phyloP scores from a whole-genome alignment of 2,888 invertebrate species.

The Notodonta dromedarius region DNA sequence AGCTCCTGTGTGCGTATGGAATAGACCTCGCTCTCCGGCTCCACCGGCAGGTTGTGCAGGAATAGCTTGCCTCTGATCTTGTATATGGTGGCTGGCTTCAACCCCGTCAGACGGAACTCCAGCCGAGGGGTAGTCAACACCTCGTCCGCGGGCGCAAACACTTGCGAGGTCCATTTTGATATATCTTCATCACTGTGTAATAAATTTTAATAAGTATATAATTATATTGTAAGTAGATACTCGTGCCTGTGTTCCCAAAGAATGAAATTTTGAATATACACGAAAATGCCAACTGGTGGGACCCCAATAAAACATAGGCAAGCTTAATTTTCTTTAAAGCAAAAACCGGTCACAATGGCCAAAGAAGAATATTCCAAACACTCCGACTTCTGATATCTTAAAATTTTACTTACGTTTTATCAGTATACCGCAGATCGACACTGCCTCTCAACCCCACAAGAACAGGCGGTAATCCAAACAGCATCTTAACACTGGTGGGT shows the following conservation, averaged over 20 bases:
- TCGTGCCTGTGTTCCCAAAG: too few species aligned
- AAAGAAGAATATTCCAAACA: too few species aligned
- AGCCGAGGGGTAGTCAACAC: slow-evolving; percentile 93
- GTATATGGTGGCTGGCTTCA: slow-evolving; percentile 92
- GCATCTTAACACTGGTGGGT: slow-evolving; percentile 90
- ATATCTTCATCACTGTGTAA: slow-evolving; percentile 85
- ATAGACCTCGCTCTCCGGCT: slow-evolving; percentile 90
- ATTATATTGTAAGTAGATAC: too few species aligned
- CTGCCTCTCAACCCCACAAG: slow-evolving; percentile 94
- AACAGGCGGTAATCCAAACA: slow-evolving; percentile 92
- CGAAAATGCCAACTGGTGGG: too few species aligned
- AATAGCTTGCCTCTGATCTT: slow-evolving; percentile 92
- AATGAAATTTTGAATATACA: too few species aligned
- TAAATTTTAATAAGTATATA: too few species aligned
- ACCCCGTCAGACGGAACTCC: slow-evolving; percentile 91
- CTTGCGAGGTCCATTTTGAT: slow-evolving; percentile 91
- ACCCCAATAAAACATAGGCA: too few species aligned
- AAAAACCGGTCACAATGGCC: too few species aligned
- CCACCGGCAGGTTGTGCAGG: slow-evolving; percentile 90
- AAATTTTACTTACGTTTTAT: slow-evolving; percentile 85
- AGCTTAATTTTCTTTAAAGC: too few species aligned
- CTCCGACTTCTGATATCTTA: neutral
- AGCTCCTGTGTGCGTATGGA: slow-evolving; percentile 88
- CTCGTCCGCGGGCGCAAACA: slow-evolving; percentile 94
- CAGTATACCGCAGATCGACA: slow-evolving; percentile 94